Percentiles rank a stretch among this genome's conserved stretches.
phyloP scores from a whole-genome alignment of 2,888 invertebrate species.

The Marronus borbonicus region DNA sequence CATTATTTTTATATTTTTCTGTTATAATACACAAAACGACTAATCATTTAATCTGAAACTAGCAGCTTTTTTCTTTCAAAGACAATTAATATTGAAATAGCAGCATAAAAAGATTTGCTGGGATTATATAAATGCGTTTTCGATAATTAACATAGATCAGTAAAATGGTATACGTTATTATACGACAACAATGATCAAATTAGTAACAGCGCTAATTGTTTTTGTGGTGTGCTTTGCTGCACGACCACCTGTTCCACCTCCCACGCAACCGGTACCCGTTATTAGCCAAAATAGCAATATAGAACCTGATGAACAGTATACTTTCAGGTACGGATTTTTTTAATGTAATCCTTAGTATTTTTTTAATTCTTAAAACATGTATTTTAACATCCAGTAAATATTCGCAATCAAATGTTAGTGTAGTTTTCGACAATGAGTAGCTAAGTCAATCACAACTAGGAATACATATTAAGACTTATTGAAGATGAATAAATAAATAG shows the following conservation, averaged over 20 bases:
- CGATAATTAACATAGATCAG: slow-evolving; percentile 18
- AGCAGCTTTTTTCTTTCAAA: neutral
- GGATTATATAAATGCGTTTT: slow-evolving; percentile 12
- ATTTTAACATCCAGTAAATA: too few species aligned
- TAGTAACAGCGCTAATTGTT: neutral
- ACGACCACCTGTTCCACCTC: neutral
- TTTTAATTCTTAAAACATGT: too few species aligned
- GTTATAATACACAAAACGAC: neutral
- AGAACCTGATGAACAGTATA: slow-evolving; percentile 34
- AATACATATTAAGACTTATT: too few species aligned
- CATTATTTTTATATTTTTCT: neutral
- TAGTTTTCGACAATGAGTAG: too few species aligned
- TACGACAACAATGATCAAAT: slow-evolving; percentile 20
- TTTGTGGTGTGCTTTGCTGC: slow-evolving; percentile 1
- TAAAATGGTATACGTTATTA: neutral
- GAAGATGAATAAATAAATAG: too few species aligned
- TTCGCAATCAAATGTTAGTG: too few species aligned
- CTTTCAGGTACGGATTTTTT: slow-evolving; percentile 21
- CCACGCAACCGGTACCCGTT: neutral
- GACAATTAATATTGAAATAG: neutral
- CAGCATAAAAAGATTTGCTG: neutral
- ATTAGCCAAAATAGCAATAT: slow-evolving; percentile 14
- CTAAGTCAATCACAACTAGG: too few species aligned
- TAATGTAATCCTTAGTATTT: neutral
- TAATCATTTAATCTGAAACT: neutral